These are phyloP conservation scores for Blera fallax DNA, from an alignment of 2,888 invertebrate species.

Conservation along the genomic window DNA sequence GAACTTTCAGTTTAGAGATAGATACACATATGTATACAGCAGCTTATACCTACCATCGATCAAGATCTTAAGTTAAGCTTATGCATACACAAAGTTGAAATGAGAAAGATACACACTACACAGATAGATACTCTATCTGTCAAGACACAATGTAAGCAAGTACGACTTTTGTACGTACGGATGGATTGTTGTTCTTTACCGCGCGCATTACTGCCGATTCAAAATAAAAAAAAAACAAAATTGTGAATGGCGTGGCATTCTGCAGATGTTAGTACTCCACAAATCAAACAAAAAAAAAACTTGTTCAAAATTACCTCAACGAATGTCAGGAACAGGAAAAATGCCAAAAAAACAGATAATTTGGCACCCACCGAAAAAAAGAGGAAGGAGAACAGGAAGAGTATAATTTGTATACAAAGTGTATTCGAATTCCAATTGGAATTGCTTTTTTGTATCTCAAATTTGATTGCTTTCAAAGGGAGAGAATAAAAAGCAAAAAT, in stretches of 20 bases:
- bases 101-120: constrained; percentile 1
- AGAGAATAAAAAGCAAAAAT: background rate
- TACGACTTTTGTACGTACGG: background rate
- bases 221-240: background rate
- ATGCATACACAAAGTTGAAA: background rate
- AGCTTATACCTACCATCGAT: background rate
- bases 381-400: constrained; percentile 26
- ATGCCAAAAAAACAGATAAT: background rate
- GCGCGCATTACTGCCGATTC: constrained; percentile 7
- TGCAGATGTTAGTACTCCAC: background rate
- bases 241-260: constrained; percentile 14
- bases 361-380: background rate
- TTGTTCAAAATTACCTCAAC: background rate
- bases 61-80: constrained; percentile 8
- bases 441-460: constrained; percentile 17
- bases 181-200: background rate
- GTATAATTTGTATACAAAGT: constrained; percentile 14
- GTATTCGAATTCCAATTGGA: background rate
- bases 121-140: constrained; percentile 1
- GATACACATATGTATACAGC: background rate
- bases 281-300: background rate
- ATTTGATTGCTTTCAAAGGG: constrained; percentile 13
- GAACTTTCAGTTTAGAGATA: constrained; percentile 33
- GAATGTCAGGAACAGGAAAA: constrained; percentile 1
- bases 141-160: background rate